Evolutionary conservation across 2,888 invertebrate species (phyloP).

Genomic region (Hirtodrosophila histrioides): DNA sequence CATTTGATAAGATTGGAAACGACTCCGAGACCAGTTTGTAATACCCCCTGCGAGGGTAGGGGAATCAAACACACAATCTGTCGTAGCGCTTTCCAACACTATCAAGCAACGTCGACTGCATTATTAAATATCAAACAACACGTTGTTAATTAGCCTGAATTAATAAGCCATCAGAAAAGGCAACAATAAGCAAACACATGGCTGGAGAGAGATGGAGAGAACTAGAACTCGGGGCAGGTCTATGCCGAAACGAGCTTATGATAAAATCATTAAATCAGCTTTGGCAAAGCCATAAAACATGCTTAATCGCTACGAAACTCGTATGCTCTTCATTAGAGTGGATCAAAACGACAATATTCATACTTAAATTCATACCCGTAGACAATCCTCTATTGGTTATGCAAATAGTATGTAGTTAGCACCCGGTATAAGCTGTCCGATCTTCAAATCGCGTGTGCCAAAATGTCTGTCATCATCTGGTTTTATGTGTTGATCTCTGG

Average conservation of each 20-base stretch:
- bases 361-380: slow-evolving; percentile 27
- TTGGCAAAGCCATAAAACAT: slow-evolving; percentile 71
- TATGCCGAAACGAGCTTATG: slow-evolving; percentile 63
- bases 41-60: too few relatives aligned
- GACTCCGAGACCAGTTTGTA: too few relatives aligned
- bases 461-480: slow-evolving; percentile 54
- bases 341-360: slow-evolving; percentile 19
- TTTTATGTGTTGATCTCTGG: slow-evolving; percentile 42
- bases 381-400: slow-evolving; percentile 47
- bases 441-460: slow-evolving; percentile 47
- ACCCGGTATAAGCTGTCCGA: slow-evolving; percentile 40
- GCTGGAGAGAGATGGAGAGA: slow-evolving; percentile 18
- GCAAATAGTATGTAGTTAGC: slow-evolving; percentile 56
- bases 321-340: slow-evolving; percentile 56
- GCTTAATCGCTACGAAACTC: slow-evolving; percentile 49
- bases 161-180: slow-evolving; percentile 60
- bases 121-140: slow-evolving; percentile 61
- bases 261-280: slow-evolving; percentile 75
- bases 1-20: too few relatives aligned
- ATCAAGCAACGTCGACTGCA: slow-evolving; percentile 25
- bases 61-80: too few relatives aligned
- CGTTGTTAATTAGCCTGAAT: slow-evolving; percentile 69
- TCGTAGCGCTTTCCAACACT: slow-evolving; percentile 47
- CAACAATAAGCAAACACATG: slow-evolving; percentile 11
- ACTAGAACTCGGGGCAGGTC: slow-evolving; percentile 44